phyloP scores from a whole-genome alignment of 2,888 invertebrate genomes.

The Bembecia ichneumoniformis region DNA sequence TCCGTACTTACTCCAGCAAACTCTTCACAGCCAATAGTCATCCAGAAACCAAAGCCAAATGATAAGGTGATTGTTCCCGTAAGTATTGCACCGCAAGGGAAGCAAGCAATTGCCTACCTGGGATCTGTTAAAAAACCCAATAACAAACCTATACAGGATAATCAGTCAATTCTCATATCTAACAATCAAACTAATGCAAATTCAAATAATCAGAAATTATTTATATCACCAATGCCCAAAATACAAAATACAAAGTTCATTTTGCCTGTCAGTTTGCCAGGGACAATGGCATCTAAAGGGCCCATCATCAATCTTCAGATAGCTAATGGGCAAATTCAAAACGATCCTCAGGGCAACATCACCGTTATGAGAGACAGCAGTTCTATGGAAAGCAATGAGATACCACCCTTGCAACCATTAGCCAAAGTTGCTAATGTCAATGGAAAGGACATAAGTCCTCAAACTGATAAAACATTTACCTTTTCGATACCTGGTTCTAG shows the following conservation, averaged over 20 bases:
- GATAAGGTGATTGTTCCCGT: constrained; percentile 68
- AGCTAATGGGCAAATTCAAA: constrained; percentile 75
- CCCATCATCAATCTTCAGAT: constrained; percentile 79
- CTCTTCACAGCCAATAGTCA: constrained; percentile 65
- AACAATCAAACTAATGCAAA: constrained; percentile 55
- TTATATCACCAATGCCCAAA: constrained; percentile 73
- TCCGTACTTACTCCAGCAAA: constrained; percentile 55
- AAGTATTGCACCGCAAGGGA: constrained; percentile 52
- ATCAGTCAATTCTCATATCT: constrained; percentile 59
- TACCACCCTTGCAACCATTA: constrained; percentile 60
- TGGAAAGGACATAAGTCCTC: constrained; percentile 49
- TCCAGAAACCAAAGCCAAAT: constrained; percentile 67
- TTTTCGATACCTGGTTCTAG: constrained; percentile 60
- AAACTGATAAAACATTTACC: constrained; percentile 48
- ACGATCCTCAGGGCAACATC: constrained; percentile 74
- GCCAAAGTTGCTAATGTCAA: constrained; percentile 40
- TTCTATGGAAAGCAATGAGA: constrained; percentile 39
- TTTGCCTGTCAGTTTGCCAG: constrained; percentile 61
- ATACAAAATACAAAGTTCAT: constrained; percentile 70
- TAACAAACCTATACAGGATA: constrained; percentile 46
- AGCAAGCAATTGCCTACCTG: constrained; percentile 69
- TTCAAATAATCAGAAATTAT: constrained; percentile 67
- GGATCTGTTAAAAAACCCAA: constrained; percentile 69
- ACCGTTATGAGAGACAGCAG: constrained; percentile 71
- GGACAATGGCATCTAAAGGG: constrained; percentile 71